Evolutionary conservation across 2,888 invertebrate genomes (phyloP), one percentile per base, ranked within the genome.

Genomic region (Lobophora halterata): DNA sequence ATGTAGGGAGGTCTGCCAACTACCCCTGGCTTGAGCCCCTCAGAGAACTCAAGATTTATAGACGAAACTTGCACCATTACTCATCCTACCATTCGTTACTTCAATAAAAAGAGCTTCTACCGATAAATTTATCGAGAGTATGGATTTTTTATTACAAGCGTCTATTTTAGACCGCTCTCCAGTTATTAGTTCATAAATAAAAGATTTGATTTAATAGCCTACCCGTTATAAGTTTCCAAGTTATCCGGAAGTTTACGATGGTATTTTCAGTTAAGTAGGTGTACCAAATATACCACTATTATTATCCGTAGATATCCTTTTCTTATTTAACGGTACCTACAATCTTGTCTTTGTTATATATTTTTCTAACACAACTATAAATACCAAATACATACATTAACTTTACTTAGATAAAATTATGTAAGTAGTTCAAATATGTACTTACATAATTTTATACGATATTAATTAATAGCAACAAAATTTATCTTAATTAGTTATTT

Each of bases 21-120:
- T 65, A 71, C 74, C 71, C 74, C 63, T 56, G 58, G 61, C 68
- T 65, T 68, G 65, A 74, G 69, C 73, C 76, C 70, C 71, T 74
- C 71, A 67, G 72, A n/a, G n/a, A 71, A 71, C 75, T 65, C 69
- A 66, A 82, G 85, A 87, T 86, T 87, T 87, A 87, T 86, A 58
- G 76, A 67, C 63, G 59, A 81, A 87, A 86, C 74, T 87, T 86
- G 62, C 58, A 59, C 83, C 85, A 83, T 87, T 81, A 81, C 72
- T 87, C 86, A 86, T 86, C 78, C 77, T 71, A 81, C 74, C 85
- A 86, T 86, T 86, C 85, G 86, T 82, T 83, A 82, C 79, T 81
- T 71, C 82, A 82, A 83, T 86, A 86, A 87, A 82, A 86, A 85
- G 74, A 79, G 77, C 76, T 78, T 79, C 80, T 81, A 73, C 70